A percentile compares a stretch with the other conserved stretches of the same genome.
These are phyloP conservation scores for Cheilosia vulpina DNA, from an alignment of 2,888 invertebrate species.

Conservation along the genomic window DNA sequence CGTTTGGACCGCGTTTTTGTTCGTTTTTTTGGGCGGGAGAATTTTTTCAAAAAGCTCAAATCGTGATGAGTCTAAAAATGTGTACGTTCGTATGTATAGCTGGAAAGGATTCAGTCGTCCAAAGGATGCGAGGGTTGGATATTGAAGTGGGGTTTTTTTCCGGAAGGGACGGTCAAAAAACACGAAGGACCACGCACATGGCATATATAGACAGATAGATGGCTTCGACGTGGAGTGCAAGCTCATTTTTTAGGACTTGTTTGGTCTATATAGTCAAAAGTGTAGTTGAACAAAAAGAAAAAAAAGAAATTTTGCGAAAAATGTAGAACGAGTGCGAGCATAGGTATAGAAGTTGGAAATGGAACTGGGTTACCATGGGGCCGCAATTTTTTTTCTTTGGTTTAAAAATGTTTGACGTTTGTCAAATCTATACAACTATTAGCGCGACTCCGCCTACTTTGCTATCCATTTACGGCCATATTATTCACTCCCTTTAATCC, in stretches of 20 bases:
- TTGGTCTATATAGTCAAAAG: conserved; percentile 69
- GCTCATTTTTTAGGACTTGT: conserved; percentile 72
- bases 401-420: not conserved
- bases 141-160: conserved; percentile 54
- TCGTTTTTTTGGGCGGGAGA: conserved; percentile 74
- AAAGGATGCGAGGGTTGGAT: conserved; percentile 33
- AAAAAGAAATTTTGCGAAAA: conserved; percentile 55
- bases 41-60: conserved; percentile 73
- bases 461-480: too few species aligned
- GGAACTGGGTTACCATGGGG: conserved; percentile 54
- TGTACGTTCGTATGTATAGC: conserved; percentile 49
- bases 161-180: conserved; percentile 73
- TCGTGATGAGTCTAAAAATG: conserved; percentile 73
- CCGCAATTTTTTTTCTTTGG: not conserved
- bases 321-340: conserved; percentile 70
- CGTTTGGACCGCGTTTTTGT: conserved; percentile 34
- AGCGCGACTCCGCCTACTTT: too few species aligned
- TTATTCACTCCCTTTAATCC: too few species aligned
- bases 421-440: too few species aligned
- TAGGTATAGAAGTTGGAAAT: conserved; percentile 63
- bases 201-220: conserved; percentile 72
- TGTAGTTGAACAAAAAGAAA: conserved; percentile 50
- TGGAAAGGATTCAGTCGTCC: conserved; percentile 70
- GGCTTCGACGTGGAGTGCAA: conserved; percentile 69
- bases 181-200: conserved; percentile 72